A percentile compares a stretch with the other conserved stretches of the same genome.
phyloP scores from a whole-genome alignment of 1,140 invertebrate species.

The Drosophila asahinai region DNA sequence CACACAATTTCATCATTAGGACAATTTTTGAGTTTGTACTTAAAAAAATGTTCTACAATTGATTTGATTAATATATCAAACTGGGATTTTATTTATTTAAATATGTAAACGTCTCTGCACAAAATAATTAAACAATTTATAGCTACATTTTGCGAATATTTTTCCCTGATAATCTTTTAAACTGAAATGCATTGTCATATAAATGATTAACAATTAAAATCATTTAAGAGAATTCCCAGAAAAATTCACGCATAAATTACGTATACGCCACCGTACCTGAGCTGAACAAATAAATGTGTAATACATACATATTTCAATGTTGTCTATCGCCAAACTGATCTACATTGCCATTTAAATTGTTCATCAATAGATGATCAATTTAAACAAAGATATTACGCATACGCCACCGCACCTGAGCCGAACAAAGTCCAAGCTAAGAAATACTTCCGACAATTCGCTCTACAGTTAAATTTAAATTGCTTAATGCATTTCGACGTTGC shows the following conservation, averaged over 20 bases:
- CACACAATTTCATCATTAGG: background rate
- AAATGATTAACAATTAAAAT: background rate
- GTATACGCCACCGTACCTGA: background rate
- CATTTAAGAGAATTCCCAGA: too few relatives aligned
- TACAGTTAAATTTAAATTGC: slow-evolving; percentile 31
- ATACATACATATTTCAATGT: background rate
- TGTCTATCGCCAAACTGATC: too few relatives aligned
- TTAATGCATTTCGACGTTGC: slow-evolving; percentile 43
- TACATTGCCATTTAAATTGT: background rate
- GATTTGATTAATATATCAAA: too few relatives aligned
- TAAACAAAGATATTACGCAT: slow-evolving; percentile 55
- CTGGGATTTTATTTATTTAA: background rate
- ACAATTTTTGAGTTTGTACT: background rate
- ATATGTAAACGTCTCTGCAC: too few relatives aligned
- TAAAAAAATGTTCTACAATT: too few relatives aligned
- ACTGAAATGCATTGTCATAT: background rate
- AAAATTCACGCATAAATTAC: background rate
- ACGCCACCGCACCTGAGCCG: slow-evolving; percentile 45
- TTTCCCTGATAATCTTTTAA: too few relatives aligned
- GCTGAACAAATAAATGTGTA: background rate
- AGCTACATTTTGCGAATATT: too few relatives aligned
- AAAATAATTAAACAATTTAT: too few relatives aligned
- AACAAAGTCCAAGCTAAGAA: slow-evolving; percentile 45
- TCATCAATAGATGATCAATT: slow-evolving; percentile 4
- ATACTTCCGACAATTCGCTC: slow-evolving; percentile 45